Conservation (phyloP, 1,140 invertebrate species). For the Hylaeus volcanicus region DNA sequence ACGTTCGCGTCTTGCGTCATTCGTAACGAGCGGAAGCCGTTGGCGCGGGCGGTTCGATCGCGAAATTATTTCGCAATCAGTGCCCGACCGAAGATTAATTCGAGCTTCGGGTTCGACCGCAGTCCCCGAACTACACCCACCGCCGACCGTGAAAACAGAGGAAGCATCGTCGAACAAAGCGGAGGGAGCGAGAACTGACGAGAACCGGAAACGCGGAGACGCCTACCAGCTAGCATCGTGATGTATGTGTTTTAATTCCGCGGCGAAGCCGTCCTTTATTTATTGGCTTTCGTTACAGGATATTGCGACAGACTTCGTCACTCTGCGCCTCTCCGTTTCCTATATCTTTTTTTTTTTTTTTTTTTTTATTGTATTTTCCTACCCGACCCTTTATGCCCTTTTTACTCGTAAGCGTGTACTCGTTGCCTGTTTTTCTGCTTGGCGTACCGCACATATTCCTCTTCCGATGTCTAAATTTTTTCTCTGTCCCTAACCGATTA, state of each 20-base stretch:
- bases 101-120: conserved; percentile 24
- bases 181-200: conserved; percentile 25
- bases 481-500: not conserved
- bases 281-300: conserved; percentile 72
- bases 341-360: conserved; percentile 3
- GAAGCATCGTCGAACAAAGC: conserved; percentile 18
- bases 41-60: conserved; percentile 25
- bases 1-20: conserved; percentile 20
- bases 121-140: not conserved
- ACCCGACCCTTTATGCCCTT: not conserved
- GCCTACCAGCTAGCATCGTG: conserved; percentile 56
- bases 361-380: conserved; percentile 8
- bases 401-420: not conserved
- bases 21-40: conserved; percentile 34
- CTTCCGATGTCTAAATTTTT: not conserved
- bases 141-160: not conserved
- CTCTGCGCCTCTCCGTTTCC: not conserved
- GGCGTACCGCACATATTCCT: not conserved
- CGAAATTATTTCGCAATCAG: conserved; percentile 62
- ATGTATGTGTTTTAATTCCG: conserved; percentile 73
- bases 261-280: conserved; percentile 67
- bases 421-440: no score
- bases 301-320: conserved; percentile 69
- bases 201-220: conserved; percentile 53
- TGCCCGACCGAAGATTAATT: conserved; percentile 54